phyloP scores from a whole-genome alignment of 1,140 invertebrate genomes.

The Diachasma alloeum region DNA sequence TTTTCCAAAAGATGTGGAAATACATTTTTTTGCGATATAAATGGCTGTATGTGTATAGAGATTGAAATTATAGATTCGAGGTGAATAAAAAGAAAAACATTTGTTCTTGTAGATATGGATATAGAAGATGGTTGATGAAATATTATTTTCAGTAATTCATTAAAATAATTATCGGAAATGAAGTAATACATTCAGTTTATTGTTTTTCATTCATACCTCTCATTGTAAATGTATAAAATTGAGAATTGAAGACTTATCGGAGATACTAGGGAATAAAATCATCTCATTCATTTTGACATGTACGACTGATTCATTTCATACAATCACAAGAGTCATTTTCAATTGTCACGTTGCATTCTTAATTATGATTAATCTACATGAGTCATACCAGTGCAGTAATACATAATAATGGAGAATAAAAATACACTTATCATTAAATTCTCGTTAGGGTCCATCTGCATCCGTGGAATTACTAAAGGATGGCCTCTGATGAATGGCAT shows the following conservation, averaged over 20 bases:
- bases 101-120: slow-evolving; percentile 8
- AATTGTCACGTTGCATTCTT: background rate
- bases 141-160: slow-evolving; percentile 3
- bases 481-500: background rate
- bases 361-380: background rate
- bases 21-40: background rate
- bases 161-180: background rate
- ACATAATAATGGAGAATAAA: too few species aligned
- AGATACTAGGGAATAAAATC: background rate
- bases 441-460: too few species aligned
- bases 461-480: too few species aligned
- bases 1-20: background rate
- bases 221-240: slow-evolving; percentile 1
- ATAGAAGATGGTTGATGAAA: background rate
- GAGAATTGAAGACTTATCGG: background rate
- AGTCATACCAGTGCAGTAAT: background rate
- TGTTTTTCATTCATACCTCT: background rate
- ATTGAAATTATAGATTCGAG: background rate
- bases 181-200: background rate
- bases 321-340: background rate
- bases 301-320: background rate
- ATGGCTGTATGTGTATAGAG: background rate
- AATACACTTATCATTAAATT: too few species aligned
- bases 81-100: background rate
- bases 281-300: background rate